Percentiles rank a stretch among this genome's conserved stretches.
Conservation (phyloP, 1,140 invertebrate species). For the Leptopilina boulardi region DNA sequence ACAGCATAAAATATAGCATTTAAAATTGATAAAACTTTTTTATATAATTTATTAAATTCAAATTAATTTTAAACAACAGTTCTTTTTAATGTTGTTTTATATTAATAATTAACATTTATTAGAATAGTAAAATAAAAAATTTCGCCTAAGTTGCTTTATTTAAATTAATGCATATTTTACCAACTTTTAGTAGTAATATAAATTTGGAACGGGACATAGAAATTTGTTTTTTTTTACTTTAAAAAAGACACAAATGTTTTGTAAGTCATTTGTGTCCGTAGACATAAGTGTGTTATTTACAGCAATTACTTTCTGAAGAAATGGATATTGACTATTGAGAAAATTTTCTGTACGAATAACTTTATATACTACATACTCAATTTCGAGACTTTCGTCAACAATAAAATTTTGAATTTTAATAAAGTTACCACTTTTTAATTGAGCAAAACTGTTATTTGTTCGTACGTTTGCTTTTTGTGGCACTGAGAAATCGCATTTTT, state of each 20-base stretch:
- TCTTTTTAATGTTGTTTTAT: too few species aligned
- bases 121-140: too few species aligned
- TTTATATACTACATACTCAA: constrained; percentile 5
- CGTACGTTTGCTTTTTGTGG: neutral
- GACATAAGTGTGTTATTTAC: neutral
- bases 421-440: neutral
- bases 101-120: too few species aligned
- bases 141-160: too few species aligned
- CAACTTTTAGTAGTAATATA: neutral
- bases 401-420: constrained; percentile 32
- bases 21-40: too few species aligned
- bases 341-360: neutral
- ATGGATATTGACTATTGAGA: neutral
- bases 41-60: too few species aligned
- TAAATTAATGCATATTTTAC: too few species aligned
- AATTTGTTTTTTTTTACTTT: neutral
- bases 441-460: constrained; percentile 22
- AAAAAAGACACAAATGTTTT: neutral
- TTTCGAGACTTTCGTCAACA: constrained; percentile 1
- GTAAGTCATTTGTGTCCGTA: neutral
- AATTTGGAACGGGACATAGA: neutral
- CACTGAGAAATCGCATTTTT: neutral
- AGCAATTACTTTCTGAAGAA: neutral
- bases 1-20: too few species aligned
- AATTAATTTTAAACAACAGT: too few species aligned